phyloP scores from a whole-genome alignment of 2,797 vertebrate genomes.

The Chaetophractus vellerosus region DNA sequence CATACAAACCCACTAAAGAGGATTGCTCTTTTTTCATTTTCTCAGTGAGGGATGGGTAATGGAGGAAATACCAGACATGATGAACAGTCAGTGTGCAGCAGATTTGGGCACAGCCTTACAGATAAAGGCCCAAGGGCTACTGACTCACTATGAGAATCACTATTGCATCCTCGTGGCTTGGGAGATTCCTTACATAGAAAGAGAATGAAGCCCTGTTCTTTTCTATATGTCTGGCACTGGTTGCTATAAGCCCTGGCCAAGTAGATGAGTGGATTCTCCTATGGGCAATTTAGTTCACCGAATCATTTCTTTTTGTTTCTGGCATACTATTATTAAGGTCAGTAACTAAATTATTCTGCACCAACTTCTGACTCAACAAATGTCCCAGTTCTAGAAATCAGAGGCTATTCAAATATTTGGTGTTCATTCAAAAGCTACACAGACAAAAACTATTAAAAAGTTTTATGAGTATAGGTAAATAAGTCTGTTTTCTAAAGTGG shows the following conservation, averaged over 20 bases:
- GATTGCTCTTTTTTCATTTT: slow-evolving; percentile 17
- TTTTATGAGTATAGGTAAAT: not conserved
- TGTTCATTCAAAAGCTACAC: not conserved
- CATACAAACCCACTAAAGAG: not conserved
- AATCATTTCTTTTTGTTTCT: slow-evolving; percentile 39
- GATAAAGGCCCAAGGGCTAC: not conserved
- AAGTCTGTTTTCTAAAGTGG: not conserved
- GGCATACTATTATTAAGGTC: not conserved
- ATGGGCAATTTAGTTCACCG: not conserved
- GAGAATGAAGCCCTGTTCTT: not conserved
- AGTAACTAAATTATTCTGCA: not conserved
- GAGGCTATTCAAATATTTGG: not conserved
- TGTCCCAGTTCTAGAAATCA: slow-evolving; percentile 8
- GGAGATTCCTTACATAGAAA: not conserved
- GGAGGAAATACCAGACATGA: not conserved
- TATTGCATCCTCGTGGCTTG: not conserved
- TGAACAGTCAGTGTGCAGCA: not conserved
- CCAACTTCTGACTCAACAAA: not conserved
- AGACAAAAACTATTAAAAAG: not conserved
- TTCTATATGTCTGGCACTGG: not conserved
- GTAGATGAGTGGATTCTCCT: not conserved
- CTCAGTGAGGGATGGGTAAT: not conserved
- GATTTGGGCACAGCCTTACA: not conserved
- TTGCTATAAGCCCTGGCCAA: not conserved
- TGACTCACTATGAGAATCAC: not conserved